Evolutionary conservation across 2,888 invertebrate species (phyloP), one percentile per base, ranked within the genome.

Genomic region (Euzetes globulus): DNA sequence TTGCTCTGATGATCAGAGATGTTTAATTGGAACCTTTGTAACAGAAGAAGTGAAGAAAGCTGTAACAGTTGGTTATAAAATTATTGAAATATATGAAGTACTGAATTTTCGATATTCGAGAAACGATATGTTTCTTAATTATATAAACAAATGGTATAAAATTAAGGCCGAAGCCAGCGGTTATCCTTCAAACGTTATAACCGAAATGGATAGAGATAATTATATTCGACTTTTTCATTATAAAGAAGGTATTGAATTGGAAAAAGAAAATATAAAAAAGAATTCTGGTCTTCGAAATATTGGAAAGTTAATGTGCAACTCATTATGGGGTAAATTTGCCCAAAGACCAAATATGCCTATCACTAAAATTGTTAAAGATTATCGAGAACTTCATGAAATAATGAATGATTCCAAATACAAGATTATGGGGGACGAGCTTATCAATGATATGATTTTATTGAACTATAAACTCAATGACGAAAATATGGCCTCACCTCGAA

Each of bases 101-200:
- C 79, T 78, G 72, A 79, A 81, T 75, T 80, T 77, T 65, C n/a
- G n/a, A n/a, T n/a, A n/a, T n/a, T n/a, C n/a, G n/a, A n/a, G n/a
- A n/a, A n/a, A n/a, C 7, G 78, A 79, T 0, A 41, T 81, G 22
- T 80, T 80, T 74, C 63, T 77, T 13, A 75, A 75, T 5, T 80
- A 80, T 72, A 76, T 80, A 2, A 78, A 79, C 45, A 78, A 73
- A 2, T 80, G 80, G 72, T 71, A 80, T 6, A 79, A 79, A 52
- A 71, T 79, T 17, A 81, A 80, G 73, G 79, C 79, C 70, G 79
- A 80, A 75, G 77, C 79, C 1, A 77, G 77, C 52, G 80, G 79
- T 6, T 80, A 77, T 76, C 80, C 80, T 7, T 27, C 63, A 1
- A 75, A 77, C 71, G 77, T 77, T 63, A 29, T 50, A 33, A 76